Conservation (phyloP, 53 echinoderm and acorn worm genomes). For the Echinarachnius parma region DNA sequence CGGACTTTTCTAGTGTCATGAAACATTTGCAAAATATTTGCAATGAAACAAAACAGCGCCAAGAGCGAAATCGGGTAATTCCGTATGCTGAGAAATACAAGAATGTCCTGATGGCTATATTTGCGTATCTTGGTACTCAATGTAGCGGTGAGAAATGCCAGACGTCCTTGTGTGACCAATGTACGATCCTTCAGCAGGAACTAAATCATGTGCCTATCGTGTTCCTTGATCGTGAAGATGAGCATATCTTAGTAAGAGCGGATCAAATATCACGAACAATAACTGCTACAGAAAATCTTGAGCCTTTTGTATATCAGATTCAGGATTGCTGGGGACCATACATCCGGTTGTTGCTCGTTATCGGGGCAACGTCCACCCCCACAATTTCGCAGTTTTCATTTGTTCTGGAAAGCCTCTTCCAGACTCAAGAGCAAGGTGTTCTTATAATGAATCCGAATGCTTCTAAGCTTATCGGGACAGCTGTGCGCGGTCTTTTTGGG, state of each 20-base stretch:
- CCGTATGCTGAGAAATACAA: not conserved
- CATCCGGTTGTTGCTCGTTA: slow-evolving; percentile 2
- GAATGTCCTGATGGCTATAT: not conserved
- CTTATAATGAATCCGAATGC: slow-evolving; percentile 26
- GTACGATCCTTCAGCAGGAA: not conserved
- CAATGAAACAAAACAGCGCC: no score
- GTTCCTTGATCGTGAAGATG: slow-evolving; percentile 1
- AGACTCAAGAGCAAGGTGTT: not conserved
- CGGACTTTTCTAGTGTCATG: not conserved
- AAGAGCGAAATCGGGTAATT: no score
- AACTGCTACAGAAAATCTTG: not conserved
- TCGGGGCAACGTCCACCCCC: slow-evolving; percentile 39
- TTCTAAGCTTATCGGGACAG: not conserved
- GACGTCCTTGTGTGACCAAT: not conserved
- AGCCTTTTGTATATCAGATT: slow-evolving; percentile 19
- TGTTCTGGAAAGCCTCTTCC: slow-evolving; percentile 22
- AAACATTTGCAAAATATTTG: slow-evolving; percentile 12
- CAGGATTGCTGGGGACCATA: slow-evolving; percentile 21
- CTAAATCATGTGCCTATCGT: slow-evolving; percentile 4
- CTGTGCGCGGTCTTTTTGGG: not conserved
- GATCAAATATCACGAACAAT: slow-evolving; percentile 9
- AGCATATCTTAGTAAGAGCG: slow-evolving; percentile 1
- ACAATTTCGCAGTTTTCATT: slow-evolving; percentile 35
- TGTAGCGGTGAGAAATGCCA: not conserved
- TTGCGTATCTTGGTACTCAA: not conserved